These are phyloP conservation scores for Lethocerus indicus DNA, from an alignment of 1,140 invertebrate species.

Conservation along the genomic window DNA sequence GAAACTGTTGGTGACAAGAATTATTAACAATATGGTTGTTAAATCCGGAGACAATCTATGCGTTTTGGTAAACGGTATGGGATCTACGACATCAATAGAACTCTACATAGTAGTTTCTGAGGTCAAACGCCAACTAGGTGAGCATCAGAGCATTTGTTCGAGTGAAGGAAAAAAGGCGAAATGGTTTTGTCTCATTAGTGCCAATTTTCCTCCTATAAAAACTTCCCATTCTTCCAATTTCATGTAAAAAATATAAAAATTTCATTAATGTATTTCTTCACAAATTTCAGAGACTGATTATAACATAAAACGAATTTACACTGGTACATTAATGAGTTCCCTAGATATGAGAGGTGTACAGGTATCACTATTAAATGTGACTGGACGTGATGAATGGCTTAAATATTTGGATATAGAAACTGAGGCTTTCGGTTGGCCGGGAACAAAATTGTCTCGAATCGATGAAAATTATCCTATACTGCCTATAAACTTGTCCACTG, in stretches of 20 bases:
- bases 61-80: slow-evolving; percentile 65
- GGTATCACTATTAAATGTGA: slow-evolving; percentile 46
- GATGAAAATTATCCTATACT: too few species aligned
- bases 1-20: slow-evolving; percentile 28
- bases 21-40: slow-evolving; percentile 32
- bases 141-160: slow-evolving; percentile 11
- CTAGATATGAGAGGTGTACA: slow-evolving; percentile 67
- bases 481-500: too few species aligned
- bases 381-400: slow-evolving; percentile 29
- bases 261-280: slow-evolving; percentile 11
- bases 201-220: background rate
- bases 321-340: slow-evolving; percentile 59
- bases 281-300: slow-evolving; percentile 34
- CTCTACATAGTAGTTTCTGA: slow-evolving; percentile 56
- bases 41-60: slow-evolving; percentile 35
- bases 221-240: background rate
- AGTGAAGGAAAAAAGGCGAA: background rate
- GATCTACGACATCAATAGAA: slow-evolving; percentile 57
- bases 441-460: slow-evolving; percentile 11
- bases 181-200: background rate
- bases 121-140: slow-evolving; percentile 40
- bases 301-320: slow-evolving; percentile 43
- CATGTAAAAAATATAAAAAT: background rate
- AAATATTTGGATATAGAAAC: slow-evolving; percentile 37
- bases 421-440: slow-evolving; percentile 36